Conservation (phyloP, 2,113 vertebrate species). For the Zosterops japonicus region DNA sequence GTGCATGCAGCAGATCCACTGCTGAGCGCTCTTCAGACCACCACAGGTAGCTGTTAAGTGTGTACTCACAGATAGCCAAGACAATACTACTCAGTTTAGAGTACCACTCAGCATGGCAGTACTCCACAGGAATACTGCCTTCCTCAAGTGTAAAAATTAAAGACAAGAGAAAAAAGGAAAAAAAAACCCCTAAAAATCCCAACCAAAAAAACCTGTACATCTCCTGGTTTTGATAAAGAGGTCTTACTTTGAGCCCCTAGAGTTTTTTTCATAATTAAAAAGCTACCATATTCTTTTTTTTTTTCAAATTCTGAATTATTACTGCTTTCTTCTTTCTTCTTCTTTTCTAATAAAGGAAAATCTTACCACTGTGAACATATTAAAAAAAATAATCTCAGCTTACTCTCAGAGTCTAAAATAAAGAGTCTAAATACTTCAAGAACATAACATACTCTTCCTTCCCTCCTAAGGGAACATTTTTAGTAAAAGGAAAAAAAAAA, state of each 20-base stretch:
- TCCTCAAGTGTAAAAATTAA: not conserved
- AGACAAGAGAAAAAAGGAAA: not conserved
- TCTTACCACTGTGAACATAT: not conserved
- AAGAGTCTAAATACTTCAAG: not conserved
- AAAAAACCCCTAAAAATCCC: too few relatives aligned
- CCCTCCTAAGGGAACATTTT: not conserved
- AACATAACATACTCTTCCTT: constrained; percentile 5
- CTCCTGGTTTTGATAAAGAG: not conserved
- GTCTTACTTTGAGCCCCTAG: not conserved
- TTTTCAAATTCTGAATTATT: not conserved
- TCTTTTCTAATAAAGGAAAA: not conserved
- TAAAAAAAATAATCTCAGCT: not conserved
- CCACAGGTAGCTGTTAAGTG: fast-evolving
- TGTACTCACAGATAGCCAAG: fast-evolving
- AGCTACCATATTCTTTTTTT: not conserved
- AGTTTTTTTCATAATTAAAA: not conserved
- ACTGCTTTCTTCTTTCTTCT: not conserved
- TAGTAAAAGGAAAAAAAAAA: not conserved
- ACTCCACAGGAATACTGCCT: not conserved
- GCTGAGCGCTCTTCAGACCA: not conserved
- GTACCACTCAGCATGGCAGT: fast-evolving
- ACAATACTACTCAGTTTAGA: not conserved
- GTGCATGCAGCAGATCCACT: fast-evolving
- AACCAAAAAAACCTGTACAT: not conserved
- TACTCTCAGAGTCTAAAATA: not conserved